Evolutionary conservation across 2,797 vertebrate genomes (phyloP).

Genomic region (Aselliscus stoliczkanus): DNA sequence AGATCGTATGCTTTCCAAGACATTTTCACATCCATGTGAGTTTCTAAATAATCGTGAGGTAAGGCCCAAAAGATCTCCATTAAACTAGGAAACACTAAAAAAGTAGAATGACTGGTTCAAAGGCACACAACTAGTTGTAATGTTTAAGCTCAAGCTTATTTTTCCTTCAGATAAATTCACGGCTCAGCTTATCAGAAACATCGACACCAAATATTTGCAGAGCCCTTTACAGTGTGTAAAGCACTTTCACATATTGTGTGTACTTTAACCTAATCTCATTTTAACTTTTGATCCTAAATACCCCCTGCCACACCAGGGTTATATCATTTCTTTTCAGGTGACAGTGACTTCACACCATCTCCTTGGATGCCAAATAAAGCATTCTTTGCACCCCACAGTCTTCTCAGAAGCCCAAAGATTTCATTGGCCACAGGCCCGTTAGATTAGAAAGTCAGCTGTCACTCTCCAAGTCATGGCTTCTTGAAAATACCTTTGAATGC

Average conservation of each 20-base stretch:
- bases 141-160: not conserved
- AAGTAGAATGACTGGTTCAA: not conserved
- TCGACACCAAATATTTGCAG: not conserved
- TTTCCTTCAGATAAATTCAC: not conserved
- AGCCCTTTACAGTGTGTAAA: not conserved
- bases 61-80: not conserved
- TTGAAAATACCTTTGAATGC: not conserved
- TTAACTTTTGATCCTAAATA: not conserved
- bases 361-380: not conserved
- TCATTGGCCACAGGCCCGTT: not conserved
- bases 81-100: not conserved
- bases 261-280: not conserved
- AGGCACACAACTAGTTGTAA: not conserved
- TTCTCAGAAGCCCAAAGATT: not conserved
- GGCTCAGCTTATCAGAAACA: not conserved
- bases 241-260: not conserved
- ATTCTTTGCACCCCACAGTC: not conserved
- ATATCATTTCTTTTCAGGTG: not conserved
- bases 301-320: not conserved
- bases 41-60: not conserved
- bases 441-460: not conserved
- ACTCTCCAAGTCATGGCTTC: not conserved
- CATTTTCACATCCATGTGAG: not conserved
- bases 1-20: not conserved
- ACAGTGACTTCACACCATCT: not conserved